Conservation (phyloP, 2,797 vertebrate genomes). For the Salmo trutta region DNA sequence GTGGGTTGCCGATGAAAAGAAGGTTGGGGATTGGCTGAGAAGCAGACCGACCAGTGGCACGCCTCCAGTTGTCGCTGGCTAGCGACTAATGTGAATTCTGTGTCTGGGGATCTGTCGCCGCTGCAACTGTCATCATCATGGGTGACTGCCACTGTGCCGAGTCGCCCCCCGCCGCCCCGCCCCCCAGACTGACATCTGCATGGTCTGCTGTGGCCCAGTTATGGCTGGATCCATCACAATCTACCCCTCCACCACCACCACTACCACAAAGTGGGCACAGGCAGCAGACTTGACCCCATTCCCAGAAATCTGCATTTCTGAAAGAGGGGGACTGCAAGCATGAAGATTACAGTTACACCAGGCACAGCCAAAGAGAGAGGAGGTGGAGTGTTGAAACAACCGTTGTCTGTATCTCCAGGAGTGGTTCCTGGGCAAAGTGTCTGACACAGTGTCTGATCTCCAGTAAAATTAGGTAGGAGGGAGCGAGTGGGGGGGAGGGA, state of each 20-base stretch:
- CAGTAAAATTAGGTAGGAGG: slow-evolving; percentile 61
- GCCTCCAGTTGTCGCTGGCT: slow-evolving; percentile 42
- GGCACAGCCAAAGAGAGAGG: background rate
- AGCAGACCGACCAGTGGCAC: slow-evolving; percentile 28
- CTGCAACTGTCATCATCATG: slow-evolving; percentile 17
- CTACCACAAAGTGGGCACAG: background rate
- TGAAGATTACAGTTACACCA: slow-evolving; percentile 27
- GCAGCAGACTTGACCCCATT: slow-evolving; percentile 56
- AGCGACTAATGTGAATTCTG: slow-evolving; percentile 42
- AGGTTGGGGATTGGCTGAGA: slow-evolving; percentile 11
- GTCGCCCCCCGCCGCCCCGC: background rate
- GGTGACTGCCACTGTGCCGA: slow-evolving; percentile 27
- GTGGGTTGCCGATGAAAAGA: background rate
- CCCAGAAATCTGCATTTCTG: slow-evolving; percentile 43
- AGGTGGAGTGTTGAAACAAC: background rate
- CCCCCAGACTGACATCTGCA: slow-evolving; percentile 56
- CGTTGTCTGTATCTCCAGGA: slow-evolving; percentile 27
- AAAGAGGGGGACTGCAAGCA: slow-evolving; percentile 24
- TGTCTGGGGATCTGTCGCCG: slow-evolving; percentile 46
- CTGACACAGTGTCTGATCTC: slow-evolving; percentile 45
- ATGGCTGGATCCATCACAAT: slow-evolving; percentile 59
- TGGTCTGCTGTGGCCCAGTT: slow-evolving; percentile 70
- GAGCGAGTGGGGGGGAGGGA: slow-evolving; percentile 11
- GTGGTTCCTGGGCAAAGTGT: slow-evolving; percentile 42
- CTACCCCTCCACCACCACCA: slow-evolving; percentile 16